Evolutionary conservation across 2,113 vertebrate species (phyloP).

Genomic region (Anoplopoma fimbria): DNA sequence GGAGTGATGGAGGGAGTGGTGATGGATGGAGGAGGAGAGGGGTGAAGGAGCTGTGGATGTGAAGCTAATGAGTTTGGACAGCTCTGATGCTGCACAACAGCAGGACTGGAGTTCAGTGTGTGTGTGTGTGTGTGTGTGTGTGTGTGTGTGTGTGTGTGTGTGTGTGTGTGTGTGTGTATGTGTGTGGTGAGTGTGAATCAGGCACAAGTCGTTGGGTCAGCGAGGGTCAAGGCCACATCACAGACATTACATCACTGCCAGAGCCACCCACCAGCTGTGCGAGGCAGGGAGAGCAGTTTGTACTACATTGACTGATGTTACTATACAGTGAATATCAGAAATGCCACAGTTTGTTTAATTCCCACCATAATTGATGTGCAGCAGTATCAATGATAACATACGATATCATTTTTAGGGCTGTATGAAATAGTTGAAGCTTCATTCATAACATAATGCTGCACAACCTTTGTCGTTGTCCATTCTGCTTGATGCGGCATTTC

Average conservation of each 20-base stretch:
- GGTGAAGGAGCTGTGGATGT: slow-evolving; percentile 60
- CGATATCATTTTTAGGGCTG: background rate
- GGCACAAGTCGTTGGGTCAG: slow-evolving; percentile 50
- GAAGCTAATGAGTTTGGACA: slow-evolving; percentile 77
- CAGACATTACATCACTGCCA: slow-evolving; percentile 67
- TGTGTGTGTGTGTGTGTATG: slow-evolving; percentile 10
- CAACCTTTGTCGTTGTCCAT: too few relatives aligned
- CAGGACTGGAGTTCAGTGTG: slow-evolving; percentile 26
- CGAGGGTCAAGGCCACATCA: slow-evolving; percentile 65
- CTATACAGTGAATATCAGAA: background rate
- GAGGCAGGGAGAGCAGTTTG: slow-evolving; percentile 13
- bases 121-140: slow-evolving; percentile 22
- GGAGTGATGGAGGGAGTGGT: slow-evolving; percentile 65
- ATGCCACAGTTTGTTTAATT: background rate
- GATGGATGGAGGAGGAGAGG: slow-evolving; percentile 74
- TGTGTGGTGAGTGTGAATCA: slow-evolving; percentile 5
- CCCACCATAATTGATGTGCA: background rate
- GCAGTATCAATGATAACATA: background rate
- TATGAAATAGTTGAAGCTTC: too few relatives aligned
- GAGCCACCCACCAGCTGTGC: slow-evolving; percentile 34
- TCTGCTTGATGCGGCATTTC: too few relatives aligned
- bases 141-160: slow-evolving; percentile 12
- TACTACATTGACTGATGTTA: background rate
- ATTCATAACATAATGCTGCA: too few relatives aligned
- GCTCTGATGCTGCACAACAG: slow-evolving; percentile 66